Percentiles rank a stretch among this genome's conserved stretches.
These are phyloP conservation scores for Paratilapia polleni DNA, from an alignment of 2,113 vertebrate species.

Conservation along the genomic window DNA sequence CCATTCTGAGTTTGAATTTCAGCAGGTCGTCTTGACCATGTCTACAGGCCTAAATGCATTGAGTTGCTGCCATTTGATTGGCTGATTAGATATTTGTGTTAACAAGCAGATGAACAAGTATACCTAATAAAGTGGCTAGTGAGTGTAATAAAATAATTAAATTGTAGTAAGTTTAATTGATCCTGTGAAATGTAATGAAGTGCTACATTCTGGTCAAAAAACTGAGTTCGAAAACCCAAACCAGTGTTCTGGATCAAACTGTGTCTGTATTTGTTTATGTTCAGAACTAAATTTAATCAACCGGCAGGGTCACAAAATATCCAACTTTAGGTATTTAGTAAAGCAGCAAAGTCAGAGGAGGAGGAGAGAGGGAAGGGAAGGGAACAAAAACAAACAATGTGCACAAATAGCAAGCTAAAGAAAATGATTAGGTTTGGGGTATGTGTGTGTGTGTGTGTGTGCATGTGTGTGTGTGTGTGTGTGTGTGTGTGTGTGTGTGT, in stretches of 20 bases:
- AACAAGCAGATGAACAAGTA: background rate
- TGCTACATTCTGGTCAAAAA: background rate
- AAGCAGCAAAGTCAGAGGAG: conserved; percentile 7
- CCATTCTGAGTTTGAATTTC: background rate
- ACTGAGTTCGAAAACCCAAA: background rate
- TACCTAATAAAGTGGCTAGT: background rate
- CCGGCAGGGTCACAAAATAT: conserved; percentile 6
- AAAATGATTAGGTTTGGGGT: background rate
- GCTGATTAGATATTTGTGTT: background rate
- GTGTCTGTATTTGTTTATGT: conserved; percentile 13
- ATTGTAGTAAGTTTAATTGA: background rate
- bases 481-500: background rate
- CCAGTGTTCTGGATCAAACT: background rate
- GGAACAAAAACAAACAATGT: background rate
- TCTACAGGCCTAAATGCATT: background rate
- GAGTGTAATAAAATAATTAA: background rate
- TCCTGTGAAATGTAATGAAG: background rate
- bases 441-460: background rate
- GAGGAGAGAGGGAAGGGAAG: background rate
- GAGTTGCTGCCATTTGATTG: background rate
- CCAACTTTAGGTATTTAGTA: background rate
- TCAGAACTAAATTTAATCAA: conserved; percentile 44
- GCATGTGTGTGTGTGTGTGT: too few relatives aligned
- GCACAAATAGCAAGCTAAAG: background rate
- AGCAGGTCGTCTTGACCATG: too few relatives aligned